Evolutionary conservation across 2,888 invertebrate genomes (phyloP), one percentile per base, ranked within the genome.

Genomic region (Philonicus albiceps): DNA sequence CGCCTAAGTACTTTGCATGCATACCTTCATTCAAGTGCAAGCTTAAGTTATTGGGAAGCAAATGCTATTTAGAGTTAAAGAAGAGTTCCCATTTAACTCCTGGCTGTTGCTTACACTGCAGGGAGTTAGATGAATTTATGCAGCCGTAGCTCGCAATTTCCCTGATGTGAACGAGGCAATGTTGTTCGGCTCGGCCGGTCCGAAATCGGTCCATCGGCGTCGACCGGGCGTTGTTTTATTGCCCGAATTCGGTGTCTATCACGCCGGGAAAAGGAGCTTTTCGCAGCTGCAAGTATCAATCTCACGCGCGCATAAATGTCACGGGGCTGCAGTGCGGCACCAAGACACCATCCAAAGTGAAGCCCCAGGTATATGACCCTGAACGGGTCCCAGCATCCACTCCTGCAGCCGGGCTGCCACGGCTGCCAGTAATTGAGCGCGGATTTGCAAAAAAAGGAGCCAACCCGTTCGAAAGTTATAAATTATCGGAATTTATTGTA

Each of bases 401-500:
- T 49, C 53, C 73, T 40, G 19, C 53, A n/a, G 27, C 22, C 64
- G 64, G 22, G 55, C 64, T 76, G 34, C 19, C n/a, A 43, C 40
- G 40, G 40, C 40, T 43, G 40, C 31, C 30, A 31, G 53, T 53
- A 80, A 80, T 80, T 53, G 80, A 80, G 55, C 80, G 53, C 30
- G 53, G 30, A 80, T 31, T 49, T 83, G 86, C 64, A 76, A 84
- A 84, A n/a, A 84, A 86, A 84, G 76, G 86, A 84, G 84, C 85
- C 84, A 86, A 43, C 75, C 37, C 84, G 76, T 55, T 76, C 86
- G 40, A 85, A 78, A 87, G 85, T 85, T 75, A 87, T 87, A 87
- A 87, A 87, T 87, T 85, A 85, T 74, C 53, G 72, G 85, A 87
- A 87, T 87, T 87, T 87, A 87, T 87, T 85, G 85, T 87, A 80